Evolutionary conservation across 2,113 vertebrate genomes (phyloP).

Genomic region (Aleadryas rufinucha): DNA sequence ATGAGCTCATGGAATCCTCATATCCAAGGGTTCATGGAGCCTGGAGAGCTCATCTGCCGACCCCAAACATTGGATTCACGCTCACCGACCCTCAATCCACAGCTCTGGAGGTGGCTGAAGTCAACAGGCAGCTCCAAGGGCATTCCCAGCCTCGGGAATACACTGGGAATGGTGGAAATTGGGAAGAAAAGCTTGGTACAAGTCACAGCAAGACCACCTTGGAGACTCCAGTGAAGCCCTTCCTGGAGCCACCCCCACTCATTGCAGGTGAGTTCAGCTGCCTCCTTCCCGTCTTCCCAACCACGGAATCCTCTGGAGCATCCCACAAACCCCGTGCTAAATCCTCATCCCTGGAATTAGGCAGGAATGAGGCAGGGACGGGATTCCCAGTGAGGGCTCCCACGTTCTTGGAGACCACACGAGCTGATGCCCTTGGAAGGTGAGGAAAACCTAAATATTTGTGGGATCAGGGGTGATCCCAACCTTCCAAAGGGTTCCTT

Average conservation of each 20-base stretch:
- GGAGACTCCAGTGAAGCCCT: neutral
- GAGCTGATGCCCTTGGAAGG: neutral
- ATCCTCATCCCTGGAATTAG: neutral
- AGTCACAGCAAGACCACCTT: neutral
- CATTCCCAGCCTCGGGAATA: neutral
- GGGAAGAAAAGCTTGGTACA: neutral
- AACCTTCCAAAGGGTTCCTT: neutral
- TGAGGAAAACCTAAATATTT: neutral
- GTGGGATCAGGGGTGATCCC: neutral
- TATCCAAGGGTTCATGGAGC: accelerated
- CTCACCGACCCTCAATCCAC: conserved; percentile 23
- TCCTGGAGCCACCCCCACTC: neutral
- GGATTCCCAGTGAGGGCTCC: neutral
- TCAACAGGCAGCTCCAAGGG: neutral
- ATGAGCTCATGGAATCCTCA: neutral
- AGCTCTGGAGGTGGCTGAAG: conserved; percentile 59
- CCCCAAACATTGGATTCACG: neutral
- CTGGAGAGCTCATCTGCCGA: neutral
- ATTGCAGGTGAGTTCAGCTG: neutral
- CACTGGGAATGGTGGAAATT: neutral
- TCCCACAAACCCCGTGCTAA: accelerated
- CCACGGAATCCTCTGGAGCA: neutral
- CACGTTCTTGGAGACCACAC: accelerated
- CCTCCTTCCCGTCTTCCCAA: neutral
- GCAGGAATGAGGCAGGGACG: neutral